A percentile compares a stretch with the other conserved stretches of the same genome.
These are phyloP conservation scores for Rhinoderma darwinii DNA, from an alignment of 2,113 vertebrate species.

Conservation along the genomic window DNA sequence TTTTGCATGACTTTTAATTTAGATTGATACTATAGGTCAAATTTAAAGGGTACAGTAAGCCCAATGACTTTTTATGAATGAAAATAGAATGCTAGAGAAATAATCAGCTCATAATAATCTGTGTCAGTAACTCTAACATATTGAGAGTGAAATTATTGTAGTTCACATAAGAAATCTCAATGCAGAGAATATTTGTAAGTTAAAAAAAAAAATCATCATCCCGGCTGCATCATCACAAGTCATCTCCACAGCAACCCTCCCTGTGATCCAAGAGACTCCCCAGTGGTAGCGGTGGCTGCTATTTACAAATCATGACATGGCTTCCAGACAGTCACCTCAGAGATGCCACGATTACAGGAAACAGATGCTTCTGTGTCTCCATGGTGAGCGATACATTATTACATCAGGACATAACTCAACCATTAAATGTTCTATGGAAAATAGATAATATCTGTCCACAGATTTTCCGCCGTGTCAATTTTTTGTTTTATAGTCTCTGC, in stretches of 20 bases:
- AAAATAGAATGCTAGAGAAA: no score
- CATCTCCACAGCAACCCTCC: conserved; percentile 43
- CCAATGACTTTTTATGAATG: no score
- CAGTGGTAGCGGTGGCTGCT: conserved; percentile 8
- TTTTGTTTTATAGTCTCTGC: background rate
- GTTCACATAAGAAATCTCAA: background rate
- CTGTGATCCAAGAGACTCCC: conserved; percentile 26
- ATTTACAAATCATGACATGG: conserved; percentile 46
- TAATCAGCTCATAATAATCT: background rate
- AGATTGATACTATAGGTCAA: background rate
- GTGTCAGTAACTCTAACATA: background rate
- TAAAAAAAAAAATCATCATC: background rate
- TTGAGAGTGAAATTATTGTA: background rate
- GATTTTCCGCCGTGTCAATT: background rate
- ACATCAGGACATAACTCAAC: background rate
- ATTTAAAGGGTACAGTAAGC: no score
- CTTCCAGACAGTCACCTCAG: conserved; percentile 26
- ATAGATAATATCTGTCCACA: no score
- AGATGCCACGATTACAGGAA: conserved; percentile 1
- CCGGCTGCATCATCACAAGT: conserved; percentile 2
- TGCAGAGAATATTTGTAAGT: background rate
- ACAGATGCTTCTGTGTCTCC: background rate
- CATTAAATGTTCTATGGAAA: background rate
- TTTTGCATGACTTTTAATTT: background rate
- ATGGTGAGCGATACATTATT: background rate